A percentile compares a stretch with the other conserved stretches of the same genome.
These are phyloP conservation scores for Amia ocellicauda DNA, from an alignment of 2,113 vertebrate genomes.

Conservation along the genomic window DNA sequence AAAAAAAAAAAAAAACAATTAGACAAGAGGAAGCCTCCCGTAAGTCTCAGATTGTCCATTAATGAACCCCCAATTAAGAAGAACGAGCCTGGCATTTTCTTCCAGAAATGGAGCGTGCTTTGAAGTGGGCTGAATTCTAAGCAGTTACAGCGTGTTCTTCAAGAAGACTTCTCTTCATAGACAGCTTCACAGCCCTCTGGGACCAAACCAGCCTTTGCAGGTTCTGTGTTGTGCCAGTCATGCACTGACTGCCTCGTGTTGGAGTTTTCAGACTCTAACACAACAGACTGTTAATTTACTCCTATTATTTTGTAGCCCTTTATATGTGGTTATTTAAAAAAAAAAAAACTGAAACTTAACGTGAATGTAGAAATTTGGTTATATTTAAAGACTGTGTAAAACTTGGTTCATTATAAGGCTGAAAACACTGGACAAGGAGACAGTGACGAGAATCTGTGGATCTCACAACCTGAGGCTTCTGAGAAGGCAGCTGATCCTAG, in stretches of 20 bases:
- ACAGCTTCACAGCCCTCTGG: conserved; percentile 12
- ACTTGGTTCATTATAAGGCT: no score
- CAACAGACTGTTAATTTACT: no score
- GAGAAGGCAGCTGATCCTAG: conserved; percentile 17
- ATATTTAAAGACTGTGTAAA: no score
- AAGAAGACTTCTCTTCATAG: conserved; percentile 17
- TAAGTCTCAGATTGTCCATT: conserved; percentile 50
- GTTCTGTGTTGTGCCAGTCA: no score
- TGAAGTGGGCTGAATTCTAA: conserved; percentile 55
- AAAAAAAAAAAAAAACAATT: neutral
- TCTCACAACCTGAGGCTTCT: neutral
- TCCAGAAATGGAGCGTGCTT: conserved; percentile 48
- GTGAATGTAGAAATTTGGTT: no score
- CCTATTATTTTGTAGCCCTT: no score
- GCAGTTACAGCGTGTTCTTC: conserved; percentile 35
- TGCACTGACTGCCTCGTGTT: no score
- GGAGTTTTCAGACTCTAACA: no score
- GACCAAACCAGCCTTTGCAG: conserved; percentile 2
- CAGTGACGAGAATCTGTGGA: neutral
- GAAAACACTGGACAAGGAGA: neutral
- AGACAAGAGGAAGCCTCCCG: conserved; percentile 29
- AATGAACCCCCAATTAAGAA: conserved; percentile 65
- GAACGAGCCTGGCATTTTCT: conserved; percentile 55
- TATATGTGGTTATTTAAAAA: no score
- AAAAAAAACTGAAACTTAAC: no score